Evolutionary conservation across 2,888 invertebrate species (phyloP).

Genomic region (Cerastis leucographa): DNA sequence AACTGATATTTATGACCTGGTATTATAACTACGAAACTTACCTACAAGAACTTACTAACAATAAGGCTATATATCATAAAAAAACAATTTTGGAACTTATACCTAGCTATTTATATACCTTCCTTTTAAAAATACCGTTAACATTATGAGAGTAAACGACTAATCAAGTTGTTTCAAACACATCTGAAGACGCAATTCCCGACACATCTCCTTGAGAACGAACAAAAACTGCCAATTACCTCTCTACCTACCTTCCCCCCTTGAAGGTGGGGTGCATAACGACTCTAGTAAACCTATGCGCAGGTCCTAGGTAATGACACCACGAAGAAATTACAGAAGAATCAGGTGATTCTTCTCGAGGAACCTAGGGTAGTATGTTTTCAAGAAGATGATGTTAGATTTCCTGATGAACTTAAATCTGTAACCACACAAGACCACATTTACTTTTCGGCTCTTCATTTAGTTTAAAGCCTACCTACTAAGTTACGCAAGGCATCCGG

Average conservation of each 20-base stretch:
- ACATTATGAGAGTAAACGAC: neutral
- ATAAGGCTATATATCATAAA: neutral
- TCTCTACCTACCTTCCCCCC: conserved; percentile 40
- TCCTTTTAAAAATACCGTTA: neutral
- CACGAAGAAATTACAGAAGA: conserved; percentile 24
- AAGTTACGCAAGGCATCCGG: too few species aligned
- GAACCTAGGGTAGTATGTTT: neutral
- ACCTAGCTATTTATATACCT: neutral
- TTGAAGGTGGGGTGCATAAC: conserved; percentile 57
- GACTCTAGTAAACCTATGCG: conserved; percentile 76
- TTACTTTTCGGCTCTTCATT: neutral
- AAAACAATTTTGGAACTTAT: neutral
- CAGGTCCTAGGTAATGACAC: conserved; percentile 85
- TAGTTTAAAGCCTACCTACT: neutral
- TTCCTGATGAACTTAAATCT: neutral
- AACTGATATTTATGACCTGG: too few species aligned
- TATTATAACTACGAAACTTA: too few species aligned
- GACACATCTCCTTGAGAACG: conserved; percentile 42
- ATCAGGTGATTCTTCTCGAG: neutral
- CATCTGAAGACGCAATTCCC: conserved; percentile 21
- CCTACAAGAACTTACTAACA: neutral
- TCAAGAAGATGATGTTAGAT: neutral
- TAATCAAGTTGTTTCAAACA: conserved; percentile 26
- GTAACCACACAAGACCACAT: too few species aligned
- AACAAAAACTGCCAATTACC: conserved; percentile 58